Evolutionary conservation across 1,140 invertebrate genomes (phyloP).

Genomic region (Globodera ellingtonae): DNA sequence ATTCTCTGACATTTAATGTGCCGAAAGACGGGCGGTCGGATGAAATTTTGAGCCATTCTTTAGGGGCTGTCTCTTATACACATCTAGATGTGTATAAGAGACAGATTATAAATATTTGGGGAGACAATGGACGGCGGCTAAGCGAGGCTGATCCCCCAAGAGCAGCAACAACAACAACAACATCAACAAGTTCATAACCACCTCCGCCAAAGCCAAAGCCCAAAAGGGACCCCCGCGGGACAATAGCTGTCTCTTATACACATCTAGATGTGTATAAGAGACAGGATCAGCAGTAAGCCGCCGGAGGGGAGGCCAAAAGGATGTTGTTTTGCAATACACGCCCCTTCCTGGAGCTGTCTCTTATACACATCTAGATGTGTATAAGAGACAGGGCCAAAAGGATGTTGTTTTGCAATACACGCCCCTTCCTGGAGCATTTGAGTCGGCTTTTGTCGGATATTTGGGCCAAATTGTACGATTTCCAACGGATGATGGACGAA

Average conservation of each 20-base stretch:
- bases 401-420: conserved; percentile 5
- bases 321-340: conserved; percentile 6
- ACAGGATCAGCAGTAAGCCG: background rate
- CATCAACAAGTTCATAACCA: background rate
- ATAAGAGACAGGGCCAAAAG: background rate
- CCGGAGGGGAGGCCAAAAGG: background rate
- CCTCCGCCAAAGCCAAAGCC: background rate
- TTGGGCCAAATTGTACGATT: conserved; percentile 11
- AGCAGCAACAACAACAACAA: background rate
- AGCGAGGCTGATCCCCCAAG: background rate
- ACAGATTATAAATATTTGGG: too few species aligned
- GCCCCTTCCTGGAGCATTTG: background rate
- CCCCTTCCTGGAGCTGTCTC: background rate
- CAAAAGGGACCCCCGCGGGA: background rate
- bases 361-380: too few species aligned
- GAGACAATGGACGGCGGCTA: background rate
- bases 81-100: too few species aligned
- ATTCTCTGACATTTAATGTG: too few species aligned
- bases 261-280: too few species aligned
- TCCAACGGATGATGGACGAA: background rate
- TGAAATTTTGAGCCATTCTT: background rate
- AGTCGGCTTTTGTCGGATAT: conserved; percentile 14
- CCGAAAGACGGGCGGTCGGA: too few species aligned
- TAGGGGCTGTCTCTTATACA: too few species aligned
- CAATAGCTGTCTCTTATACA: too few species aligned